Conservation (phyloP, 2,113 vertebrate genomes). For the Atractosteus spatula region DNA sequence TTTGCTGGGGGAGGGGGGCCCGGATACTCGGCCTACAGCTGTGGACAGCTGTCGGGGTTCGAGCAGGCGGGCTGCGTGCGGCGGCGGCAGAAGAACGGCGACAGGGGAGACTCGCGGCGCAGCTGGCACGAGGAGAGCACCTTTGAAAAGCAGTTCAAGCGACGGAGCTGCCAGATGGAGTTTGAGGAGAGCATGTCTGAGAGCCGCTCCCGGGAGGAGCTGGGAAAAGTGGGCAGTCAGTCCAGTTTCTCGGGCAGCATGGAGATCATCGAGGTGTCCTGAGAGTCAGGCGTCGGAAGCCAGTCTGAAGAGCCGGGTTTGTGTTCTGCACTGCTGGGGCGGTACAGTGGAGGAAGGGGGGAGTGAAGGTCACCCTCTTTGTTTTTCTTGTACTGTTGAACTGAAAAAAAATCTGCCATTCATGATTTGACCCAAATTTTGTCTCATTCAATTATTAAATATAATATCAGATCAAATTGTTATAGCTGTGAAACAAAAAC, state of each 20-base stretch:
- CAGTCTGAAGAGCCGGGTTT: neutral
- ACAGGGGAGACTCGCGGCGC: slow-evolving; percentile 77
- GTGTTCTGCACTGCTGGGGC: neutral
- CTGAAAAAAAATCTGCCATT: neutral
- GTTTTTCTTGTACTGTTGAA: too few species aligned
- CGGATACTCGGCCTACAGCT: slow-evolving; percentile 65
- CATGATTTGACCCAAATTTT: slow-evolving; percentile 1
- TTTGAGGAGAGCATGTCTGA: slow-evolving; percentile 80
- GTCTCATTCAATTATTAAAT: too few species aligned
- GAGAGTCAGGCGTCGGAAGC: slow-evolving; percentile 42
- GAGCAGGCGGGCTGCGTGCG: slow-evolving; percentile 74
- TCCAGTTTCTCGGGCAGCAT: slow-evolving; percentile 91
- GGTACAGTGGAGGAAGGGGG: neutral
- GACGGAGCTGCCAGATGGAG: slow-evolving; percentile 94
- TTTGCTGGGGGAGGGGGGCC: slow-evolving; percentile 52
- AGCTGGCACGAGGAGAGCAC: slow-evolving; percentile 96
- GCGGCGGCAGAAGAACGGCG: slow-evolving; percentile 67
- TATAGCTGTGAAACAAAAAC: neutral
- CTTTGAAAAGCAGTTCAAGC: slow-evolving; percentile 94
- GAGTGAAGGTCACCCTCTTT: neutral
- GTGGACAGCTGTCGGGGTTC: slow-evolving; percentile 67
- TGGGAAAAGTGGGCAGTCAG: slow-evolving; percentile 78
- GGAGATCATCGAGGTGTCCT: slow-evolving; percentile 95
- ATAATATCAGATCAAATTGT: too few species aligned
- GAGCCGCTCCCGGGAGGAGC: slow-evolving; percentile 77